phyloP scores from a whole-genome alignment of 2,888 invertebrate genomes.

The Noctua comes region DNA sequence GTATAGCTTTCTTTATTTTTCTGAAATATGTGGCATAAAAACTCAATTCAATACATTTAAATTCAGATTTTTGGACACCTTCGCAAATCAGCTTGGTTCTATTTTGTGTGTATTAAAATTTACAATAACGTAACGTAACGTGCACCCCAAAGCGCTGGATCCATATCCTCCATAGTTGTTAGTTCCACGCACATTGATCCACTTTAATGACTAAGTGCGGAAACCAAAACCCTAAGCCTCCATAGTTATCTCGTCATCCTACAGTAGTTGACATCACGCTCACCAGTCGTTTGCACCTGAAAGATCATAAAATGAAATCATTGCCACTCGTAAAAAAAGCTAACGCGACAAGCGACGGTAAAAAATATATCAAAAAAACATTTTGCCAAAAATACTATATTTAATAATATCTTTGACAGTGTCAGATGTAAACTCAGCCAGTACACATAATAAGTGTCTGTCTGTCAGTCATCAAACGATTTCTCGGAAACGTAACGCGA shows the following conservation, averaged over 20 bases:
- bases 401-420: constrained; percentile 57
- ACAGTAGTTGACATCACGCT: not conserved
- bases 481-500: constrained; percentile 62
- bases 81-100: not conserved
- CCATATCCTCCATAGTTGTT: not conserved
- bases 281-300: constrained; percentile 18
- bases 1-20: not conserved
- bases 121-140: not conserved
- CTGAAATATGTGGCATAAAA: not conserved
- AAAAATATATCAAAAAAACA: constrained; percentile 35
- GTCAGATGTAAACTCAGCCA: constrained; percentile 50
- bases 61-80: not conserved
- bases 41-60: not conserved
- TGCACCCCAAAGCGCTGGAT: not conserved
- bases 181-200: too few relatives aligned
- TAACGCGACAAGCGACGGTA: constrained; percentile 18
- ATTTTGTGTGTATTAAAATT: not conserved
- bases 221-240: not conserved
- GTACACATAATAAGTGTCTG: constrained; percentile 62
- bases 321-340: constrained; percentile 18
- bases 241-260: not conserved
- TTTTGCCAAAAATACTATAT: constrained; percentile 58
- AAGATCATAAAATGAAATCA: constrained; percentile 33
- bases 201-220: too few relatives aligned
- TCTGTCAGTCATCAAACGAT: constrained; percentile 66